These are phyloP conservation scores for Neodiprion virginianus DNA, from an alignment of 1,140 invertebrate genomes.

Conservation along the genomic window DNA sequence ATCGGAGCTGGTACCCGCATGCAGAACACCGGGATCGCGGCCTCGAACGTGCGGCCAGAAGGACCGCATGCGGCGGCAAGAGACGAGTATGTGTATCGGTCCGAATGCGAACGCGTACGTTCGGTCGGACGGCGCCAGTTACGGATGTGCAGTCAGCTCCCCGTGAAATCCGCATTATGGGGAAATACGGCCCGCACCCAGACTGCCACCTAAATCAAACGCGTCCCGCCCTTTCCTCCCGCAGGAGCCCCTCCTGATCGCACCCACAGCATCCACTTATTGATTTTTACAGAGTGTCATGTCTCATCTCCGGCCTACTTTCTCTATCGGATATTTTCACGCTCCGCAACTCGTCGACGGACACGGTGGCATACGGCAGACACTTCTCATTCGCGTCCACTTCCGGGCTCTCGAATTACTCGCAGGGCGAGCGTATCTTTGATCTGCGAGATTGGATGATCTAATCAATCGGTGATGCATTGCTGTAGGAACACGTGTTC, in stretches of 20 bases:
- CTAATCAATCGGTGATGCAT: too few relatives aligned
- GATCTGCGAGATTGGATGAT: too few relatives aligned
- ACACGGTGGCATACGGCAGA: too few relatives aligned
- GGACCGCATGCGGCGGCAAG: too few relatives aligned
- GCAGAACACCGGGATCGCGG: neutral
- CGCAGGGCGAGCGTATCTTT: too few relatives aligned
- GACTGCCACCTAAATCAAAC: constrained; percentile 4
- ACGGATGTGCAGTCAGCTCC: neutral
- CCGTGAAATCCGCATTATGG: constrained; percentile 5
- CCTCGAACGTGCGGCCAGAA: neutral
- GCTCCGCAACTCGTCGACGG: neutral
- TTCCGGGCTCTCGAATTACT: too few relatives aligned
- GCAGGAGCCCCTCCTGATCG: neutral
- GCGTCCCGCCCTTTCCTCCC: neutral
- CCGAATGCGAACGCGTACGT: neutral
- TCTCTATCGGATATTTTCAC: neutral
- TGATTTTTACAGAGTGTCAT: neutral
- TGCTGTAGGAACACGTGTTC: too few relatives aligned
- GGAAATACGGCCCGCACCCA: neutral
- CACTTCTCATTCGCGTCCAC: too few relatives aligned
- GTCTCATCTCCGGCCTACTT: neutral
- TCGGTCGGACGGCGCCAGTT: neutral
- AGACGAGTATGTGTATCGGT: too few relatives aligned
- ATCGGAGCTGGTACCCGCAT: neutral
- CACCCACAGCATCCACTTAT: constrained; percentile 1